Conservation (phyloP, 2,797 vertebrate species). For the Eulemur rubriventer region DNA sequence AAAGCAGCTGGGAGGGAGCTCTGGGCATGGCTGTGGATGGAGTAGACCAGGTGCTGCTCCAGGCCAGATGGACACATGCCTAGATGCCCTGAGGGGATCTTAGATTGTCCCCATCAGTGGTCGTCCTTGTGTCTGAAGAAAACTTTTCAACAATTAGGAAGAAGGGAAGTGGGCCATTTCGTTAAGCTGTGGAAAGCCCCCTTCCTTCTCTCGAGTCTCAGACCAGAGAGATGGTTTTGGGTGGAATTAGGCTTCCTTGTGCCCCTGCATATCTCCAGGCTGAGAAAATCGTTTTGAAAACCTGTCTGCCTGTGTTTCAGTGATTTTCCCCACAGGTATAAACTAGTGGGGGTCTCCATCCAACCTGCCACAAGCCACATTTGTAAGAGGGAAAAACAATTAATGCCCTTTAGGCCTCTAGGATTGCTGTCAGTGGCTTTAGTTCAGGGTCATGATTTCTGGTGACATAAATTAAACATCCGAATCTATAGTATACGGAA, state of each 20-base stretch:
- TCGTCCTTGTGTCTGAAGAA: not conserved
- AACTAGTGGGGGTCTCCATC: not conserved
- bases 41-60: not conserved
- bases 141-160: not conserved
- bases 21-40: accelerated
- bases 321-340: not conserved
- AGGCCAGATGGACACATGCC: not conserved
- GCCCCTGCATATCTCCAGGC: not conserved
- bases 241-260: not conserved
- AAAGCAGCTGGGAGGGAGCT: too few species aligned
- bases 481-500: not conserved
- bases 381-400: not conserved
- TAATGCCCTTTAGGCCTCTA: not conserved
- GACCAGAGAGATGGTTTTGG: not conserved
- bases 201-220: not conserved
- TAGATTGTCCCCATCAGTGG: not conserved
- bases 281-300: not conserved
- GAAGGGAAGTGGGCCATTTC: not conserved
- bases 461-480: not conserved
- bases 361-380: not conserved
- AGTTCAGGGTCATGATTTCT: not conserved
- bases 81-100: not conserved
- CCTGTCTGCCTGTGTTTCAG: not conserved
- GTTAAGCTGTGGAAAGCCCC: not conserved
- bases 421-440: not conserved